phyloP scores from a whole-genome alignment of 2,113 vertebrate species.

The Telmatochromis sp. region DNA sequence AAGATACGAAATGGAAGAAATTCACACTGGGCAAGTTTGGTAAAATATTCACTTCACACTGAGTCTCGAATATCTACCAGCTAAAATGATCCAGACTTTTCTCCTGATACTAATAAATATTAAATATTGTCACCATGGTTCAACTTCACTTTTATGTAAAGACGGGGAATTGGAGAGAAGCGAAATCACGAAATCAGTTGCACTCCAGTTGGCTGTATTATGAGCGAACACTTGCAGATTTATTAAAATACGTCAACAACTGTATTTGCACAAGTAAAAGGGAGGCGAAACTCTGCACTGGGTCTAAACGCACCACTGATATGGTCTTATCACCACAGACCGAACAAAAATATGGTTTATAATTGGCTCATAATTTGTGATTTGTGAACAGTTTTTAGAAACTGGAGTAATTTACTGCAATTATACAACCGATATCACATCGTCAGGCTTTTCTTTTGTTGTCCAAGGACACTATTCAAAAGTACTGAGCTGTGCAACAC shows the following conservation, averaged over 20 bases:
- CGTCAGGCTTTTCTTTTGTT: not conserved
- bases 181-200: not conserved
- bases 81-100: not conserved
- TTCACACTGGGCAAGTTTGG: not conserved
- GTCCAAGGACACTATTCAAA: not conserved
- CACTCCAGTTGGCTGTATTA: rapidly evolving
- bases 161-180: rapidly evolving
- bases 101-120: not conserved
- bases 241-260: rapidly evolving
- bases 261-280: rapidly evolving
- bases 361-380: rapidly evolving
- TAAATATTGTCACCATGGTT: rapidly evolving
- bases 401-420: not conserved
- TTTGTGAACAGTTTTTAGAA: rapidly evolving
- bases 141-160: not conserved
- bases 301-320: not conserved
- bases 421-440: rapidly evolving
- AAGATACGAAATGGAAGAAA: rapidly evolving
- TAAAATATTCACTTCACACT: not conserved
- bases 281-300: rapidly evolving
- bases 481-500: not conserved
- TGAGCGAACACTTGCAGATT: not conserved
- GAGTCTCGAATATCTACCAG: rapidly evolving
- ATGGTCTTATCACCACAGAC: not conserved
- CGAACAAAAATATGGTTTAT: rapidly evolving